These are phyloP conservation scores for Typhlichthys eigenmanni DNA, from an alignment of 2,797 vertebrate species.

Conservation along the genomic window DNA sequence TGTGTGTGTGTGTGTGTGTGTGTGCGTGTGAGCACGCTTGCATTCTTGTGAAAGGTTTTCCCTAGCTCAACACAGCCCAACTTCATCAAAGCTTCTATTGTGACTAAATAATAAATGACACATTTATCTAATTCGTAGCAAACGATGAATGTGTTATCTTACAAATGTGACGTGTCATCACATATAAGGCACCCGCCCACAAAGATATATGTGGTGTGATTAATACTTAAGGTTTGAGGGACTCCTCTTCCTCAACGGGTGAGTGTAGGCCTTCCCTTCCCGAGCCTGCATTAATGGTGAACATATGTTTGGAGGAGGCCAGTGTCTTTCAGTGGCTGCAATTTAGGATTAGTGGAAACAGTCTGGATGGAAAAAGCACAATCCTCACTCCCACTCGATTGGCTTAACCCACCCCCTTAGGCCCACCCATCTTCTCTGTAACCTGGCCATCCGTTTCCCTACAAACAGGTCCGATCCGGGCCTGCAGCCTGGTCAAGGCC, in stretches of 20 bases:
- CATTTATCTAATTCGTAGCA: too few species aligned
- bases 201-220: slow-evolving; percentile 44
- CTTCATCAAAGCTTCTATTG: neutral
- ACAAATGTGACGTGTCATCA: slow-evolving; percentile 1
- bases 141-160: slow-evolving; percentile 12
- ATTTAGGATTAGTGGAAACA: slow-evolving; percentile 75
- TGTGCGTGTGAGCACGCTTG: slow-evolving; percentile 1
- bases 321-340: slow-evolving; percentile 73
- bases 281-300: slow-evolving; percentile 68
- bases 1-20: slow-evolving; percentile 1
- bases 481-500: slow-evolving; percentile 43
- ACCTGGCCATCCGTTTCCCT: slow-evolving; percentile 56
- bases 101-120: neutral
- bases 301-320: slow-evolving; percentile 75
- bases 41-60: slow-evolving; percentile 9
- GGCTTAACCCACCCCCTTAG: slow-evolving; percentile 41
- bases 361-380: slow-evolving; percentile 70
- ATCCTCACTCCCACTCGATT: slow-evolving; percentile 46
- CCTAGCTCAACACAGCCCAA: neutral
- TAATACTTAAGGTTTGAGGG: slow-evolving; percentile 42
- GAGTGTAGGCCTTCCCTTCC: slow-evolving; percentile 58
- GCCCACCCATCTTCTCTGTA: slow-evolving; percentile 42
- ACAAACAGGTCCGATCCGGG: slow-evolving; percentile 55
- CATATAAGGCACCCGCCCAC: neutral
- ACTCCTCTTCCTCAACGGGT: slow-evolving; percentile 58